Evolutionary conservation across 2,888 invertebrate genomes (phyloP), one percentile per base, ranked within the genome.

Genomic region (Phyllotreta cruciferae): DNA sequence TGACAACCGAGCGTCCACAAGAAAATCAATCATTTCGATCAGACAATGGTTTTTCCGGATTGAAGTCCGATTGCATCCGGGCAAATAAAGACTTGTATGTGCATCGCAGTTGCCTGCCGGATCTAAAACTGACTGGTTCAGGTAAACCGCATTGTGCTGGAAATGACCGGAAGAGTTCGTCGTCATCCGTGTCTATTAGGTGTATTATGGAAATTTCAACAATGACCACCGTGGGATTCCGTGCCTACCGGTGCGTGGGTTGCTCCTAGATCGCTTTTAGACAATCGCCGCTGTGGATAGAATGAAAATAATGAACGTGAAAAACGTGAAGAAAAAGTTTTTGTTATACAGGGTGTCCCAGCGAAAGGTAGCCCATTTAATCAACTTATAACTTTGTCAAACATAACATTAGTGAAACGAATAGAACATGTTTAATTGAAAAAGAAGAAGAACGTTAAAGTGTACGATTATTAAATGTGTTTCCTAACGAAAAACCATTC

Each of bases 141-240:
- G 70, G 70, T 73, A 67, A 69, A 70, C 70, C 71, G 65, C 68
- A 71, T 71, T 71, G 71, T 71, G 62, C 65, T 65, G 68, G 61
- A 67, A 71, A 71, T 71, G 71, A 69, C 71, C 73, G 73, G 73
- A 73, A 71, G 64, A 53, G 64, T 66, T 68, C 68, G 62, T 69
- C 69, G 69, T 54, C 62, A 64, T 56, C 71, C 70, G 71, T 70
- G 69, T 70, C 71, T 66, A 64, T 63, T 60, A 60, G 65, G 70
- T 63, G 68, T 70, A 71, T 70, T 68, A 72, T 68, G 67, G 70
- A 72, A 70, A 68, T 68, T 66, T 52, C 55, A 58, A 62, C 64
- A 60, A 54, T 45, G 11, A 34, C 54, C 47, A 34, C 47, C 24
- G 41, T 11, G 42, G 41, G 41, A 39, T 10, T 41, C 39, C 42